Evolutionary conservation across 2,797 vertebrate genomes (phyloP).

Genomic region (Xerus rutilus): DNA sequence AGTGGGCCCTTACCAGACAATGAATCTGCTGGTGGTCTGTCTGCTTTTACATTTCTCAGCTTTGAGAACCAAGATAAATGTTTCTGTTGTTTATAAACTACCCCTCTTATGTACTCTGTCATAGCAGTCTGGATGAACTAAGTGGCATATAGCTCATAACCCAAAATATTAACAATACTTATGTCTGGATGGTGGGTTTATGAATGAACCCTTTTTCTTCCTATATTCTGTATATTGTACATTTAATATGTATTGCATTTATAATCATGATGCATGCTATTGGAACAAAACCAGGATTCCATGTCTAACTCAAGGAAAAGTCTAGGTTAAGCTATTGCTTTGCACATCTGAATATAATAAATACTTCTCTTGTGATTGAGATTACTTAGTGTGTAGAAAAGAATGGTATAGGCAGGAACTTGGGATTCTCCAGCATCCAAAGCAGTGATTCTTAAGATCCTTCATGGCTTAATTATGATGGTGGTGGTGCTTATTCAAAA

Average conservation of each 20-base stretch:
- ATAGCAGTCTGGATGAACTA: neutral
- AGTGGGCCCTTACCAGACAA: neutral
- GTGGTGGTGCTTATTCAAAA: neutral
- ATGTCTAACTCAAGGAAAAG: neutral
- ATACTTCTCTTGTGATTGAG: neutral
- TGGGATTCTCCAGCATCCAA: neutral
- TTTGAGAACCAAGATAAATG: neutral
- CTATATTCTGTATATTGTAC: neutral
- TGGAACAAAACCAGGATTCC: neutral
- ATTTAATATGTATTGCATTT: neutral
- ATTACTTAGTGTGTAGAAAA: neutral
- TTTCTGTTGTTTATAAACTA: neutral
- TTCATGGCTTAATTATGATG: neutral
- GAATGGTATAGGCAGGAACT: neutral
- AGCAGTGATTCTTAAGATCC: neutral
- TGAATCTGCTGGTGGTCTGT: neutral
- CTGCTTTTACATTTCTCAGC: neutral
- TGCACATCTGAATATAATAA: neutral
- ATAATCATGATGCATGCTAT: neutral
- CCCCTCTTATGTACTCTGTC: neutral
- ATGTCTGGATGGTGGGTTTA: neutral
- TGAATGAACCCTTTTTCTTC: neutral
- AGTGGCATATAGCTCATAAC: neutral
- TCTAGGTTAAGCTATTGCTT: neutral
- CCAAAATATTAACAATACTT: neutral